Evolutionary conservation across 2,888 invertebrate species (phyloP).

Genomic region (Tricholauxania praeusta): DNA sequence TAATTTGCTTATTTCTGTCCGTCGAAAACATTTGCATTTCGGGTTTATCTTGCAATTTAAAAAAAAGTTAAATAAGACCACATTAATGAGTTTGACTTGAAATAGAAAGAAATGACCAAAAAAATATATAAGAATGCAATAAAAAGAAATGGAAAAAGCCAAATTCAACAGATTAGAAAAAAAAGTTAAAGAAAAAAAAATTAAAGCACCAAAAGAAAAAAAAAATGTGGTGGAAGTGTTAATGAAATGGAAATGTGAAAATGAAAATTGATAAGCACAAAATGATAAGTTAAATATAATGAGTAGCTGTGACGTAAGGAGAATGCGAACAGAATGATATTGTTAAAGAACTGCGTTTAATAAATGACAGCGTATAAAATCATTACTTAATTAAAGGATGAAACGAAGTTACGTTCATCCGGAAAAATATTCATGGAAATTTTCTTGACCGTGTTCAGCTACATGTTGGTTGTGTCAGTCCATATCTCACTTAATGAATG

Average conservation of each 20-base stretch:
- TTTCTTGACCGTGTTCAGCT: too few relatives aligned
- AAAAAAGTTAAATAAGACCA: too few relatives aligned
- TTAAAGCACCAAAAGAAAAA: too few relatives aligned
- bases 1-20: too few relatives aligned
- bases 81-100: too few relatives aligned
- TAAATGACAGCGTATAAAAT: slow-evolving; percentile 47
- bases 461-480: too few relatives aligned
- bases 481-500: too few relatives aligned
- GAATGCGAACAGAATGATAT: slow-evolving; percentile 12
- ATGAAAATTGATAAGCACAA: slow-evolving; percentile 11
- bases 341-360: not conserved
- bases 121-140: not conserved
- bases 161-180: not conserved
- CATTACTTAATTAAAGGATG: slow-evolving; percentile 61
- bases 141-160: not conserved
- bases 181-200: not conserved
- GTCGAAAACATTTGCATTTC: too few relatives aligned
- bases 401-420: slow-evolving; percentile 37
- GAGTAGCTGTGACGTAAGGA: slow-evolving; percentile 4
- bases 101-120: too few relatives aligned
- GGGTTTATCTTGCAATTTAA: too few relatives aligned
- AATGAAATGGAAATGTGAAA: slow-evolving; percentile 19
- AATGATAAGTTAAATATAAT: slow-evolving; percentile 9
- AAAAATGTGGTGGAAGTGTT: not conserved
- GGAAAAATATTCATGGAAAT: not conserved